Base-by-base conservation (phyloP, 1,140 invertebrate genomes). In the Drosophila ambigua region DNA sequence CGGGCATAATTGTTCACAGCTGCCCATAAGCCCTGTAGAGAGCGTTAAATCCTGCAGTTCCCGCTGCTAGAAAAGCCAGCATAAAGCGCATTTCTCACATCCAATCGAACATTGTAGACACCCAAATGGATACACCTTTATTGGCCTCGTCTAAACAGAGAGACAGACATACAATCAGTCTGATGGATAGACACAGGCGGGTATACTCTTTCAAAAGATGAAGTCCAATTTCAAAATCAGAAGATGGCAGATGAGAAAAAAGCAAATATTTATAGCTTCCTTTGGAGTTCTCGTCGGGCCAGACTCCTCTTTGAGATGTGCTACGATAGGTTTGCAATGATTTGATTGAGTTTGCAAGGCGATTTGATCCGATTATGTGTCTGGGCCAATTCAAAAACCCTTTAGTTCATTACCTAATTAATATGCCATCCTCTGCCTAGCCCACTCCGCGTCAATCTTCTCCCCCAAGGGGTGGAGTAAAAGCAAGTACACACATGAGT, bases 31-130 rank as follows among this genome's bases (percentile, higher is more conserved):
- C 20, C 28, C 15, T 9, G 11, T 16, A 43, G 4, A 20, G 15
- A 35, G 5, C 7, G 26, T 9, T 39, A 24, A 46, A 5, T 31
- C 24, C 39, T 48, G n/a, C 43, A 48, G 9, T 35, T 9, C 9
- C 31, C 11, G 4, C 2, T 11, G 31, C 31, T 9, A 35, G 31
- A 5, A 39, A 9, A 4, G 2, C 4, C 20, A 15, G 2, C 7
- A 48, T 67, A 65, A 63, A 83, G 60, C 64, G 76, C 72, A 85
- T 73, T 79, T 72, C 49, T 11, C 51, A 9, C 51, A 39, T 58
- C 66, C 48, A 35, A 49, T 31, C 41, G 39, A 39, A 28, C 31
- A 11, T 15, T 15, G 41, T 28, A 24, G 35, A 54, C 49, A 68
- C 49, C 48, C 35, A 20, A 20, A 20, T 20, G 41, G 26, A 23